Base-by-base conservation (phyloP, 1,140 invertebrate genomes). In the Gryon sp. region DNA sequence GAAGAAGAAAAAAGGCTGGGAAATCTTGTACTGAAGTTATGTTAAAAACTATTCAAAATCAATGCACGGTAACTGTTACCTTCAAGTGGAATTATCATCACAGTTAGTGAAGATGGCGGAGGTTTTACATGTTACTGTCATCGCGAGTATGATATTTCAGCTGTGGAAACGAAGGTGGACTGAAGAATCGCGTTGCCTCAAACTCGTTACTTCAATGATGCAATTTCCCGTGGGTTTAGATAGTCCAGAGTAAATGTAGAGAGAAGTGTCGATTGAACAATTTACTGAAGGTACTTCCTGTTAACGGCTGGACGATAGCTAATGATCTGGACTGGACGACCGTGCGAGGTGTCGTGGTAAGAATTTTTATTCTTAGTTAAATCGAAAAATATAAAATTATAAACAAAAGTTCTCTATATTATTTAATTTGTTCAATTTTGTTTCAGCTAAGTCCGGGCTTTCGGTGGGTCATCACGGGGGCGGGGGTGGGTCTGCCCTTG, bases 401-500 rank as follows among this genome's bases (percentile, higher is more conserved):
- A n/a, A n/a, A n/a, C n/a, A n/a, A n/a, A n/a, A n/a, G n/a, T n/a
- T n/a, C n/a, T n/a, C n/a, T n/a, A n/a, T n/a, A n/a, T n/a, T n/a
- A n/a, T n/a, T n/a, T n/a, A 2, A 28, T 18, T 20, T 41, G 4
- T 22, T 22, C 7, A 11, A 19, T 50, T 52, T 1, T 22, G 8
- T 22, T 19, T 0, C 24, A 70, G 66, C 53, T 60, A 60, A 73
- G 79, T 77, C 81, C 77, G 84, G 78, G 80, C 76, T 60, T 83
- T 80, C 74, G 76, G 80, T 59, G 80, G 75, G 79, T 77, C 83
- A 84, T 82, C 81, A 84, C 84, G 83, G 84, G 82, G 83, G 82
- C 82, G 80, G 80, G 84, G 82, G 82, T 84, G 82, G 82, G 77
- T 48, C 77, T 82, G 73, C 83, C 80, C 83, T 83, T 86, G 84